Percentiles rank a stretch among this genome's conserved stretches.
These are phyloP conservation scores for Aleiodes testaceus DNA, from an alignment of 2,888 invertebrate genomes.

Conservation along the genomic window DNA sequence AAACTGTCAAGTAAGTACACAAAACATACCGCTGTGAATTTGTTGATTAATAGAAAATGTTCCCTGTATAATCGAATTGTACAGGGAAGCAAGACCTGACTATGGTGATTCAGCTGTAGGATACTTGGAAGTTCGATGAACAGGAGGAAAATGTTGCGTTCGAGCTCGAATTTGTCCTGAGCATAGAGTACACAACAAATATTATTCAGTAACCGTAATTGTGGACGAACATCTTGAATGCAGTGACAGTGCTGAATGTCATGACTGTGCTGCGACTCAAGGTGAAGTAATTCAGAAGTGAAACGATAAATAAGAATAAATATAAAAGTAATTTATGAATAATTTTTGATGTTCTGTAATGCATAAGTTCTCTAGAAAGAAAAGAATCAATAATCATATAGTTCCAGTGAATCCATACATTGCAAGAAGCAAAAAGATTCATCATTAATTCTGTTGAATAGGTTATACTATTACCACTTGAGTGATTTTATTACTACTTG, in stretches of 20 bases:
- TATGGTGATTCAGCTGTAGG: background rate
- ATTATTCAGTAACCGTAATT: constrained; percentile 41
- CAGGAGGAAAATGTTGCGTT: constrained; percentile 12
- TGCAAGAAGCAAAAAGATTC: too few species aligned
- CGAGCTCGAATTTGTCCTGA: constrained; percentile 45
- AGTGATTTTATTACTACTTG: background rate
- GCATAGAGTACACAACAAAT: constrained; percentile 46
- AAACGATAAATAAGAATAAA: too few species aligned
- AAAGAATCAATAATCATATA: too few species aligned
- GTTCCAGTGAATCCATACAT: too few species aligned
- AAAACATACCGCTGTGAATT: too few species aligned
- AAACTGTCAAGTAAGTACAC: too few species aligned
- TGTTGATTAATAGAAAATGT: too few species aligned
- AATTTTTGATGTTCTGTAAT: too few species aligned
- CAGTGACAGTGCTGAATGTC: constrained; percentile 29
- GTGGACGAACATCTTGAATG: constrained; percentile 31
- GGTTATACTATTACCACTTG: background rate
- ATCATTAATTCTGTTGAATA: too few species aligned
- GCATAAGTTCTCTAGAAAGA: too few species aligned
- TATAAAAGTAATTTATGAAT: too few species aligned
- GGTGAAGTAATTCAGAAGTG: constrained; percentile 12
- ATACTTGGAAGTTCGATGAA: background rate
- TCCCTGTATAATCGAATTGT: too few species aligned
- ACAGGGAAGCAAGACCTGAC: background rate
- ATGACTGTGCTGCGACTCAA: constrained; percentile 41